Evolutionary conservation across 2,113 vertebrate species (phyloP).

Genomic region (Myotis lucifugus): DNA sequence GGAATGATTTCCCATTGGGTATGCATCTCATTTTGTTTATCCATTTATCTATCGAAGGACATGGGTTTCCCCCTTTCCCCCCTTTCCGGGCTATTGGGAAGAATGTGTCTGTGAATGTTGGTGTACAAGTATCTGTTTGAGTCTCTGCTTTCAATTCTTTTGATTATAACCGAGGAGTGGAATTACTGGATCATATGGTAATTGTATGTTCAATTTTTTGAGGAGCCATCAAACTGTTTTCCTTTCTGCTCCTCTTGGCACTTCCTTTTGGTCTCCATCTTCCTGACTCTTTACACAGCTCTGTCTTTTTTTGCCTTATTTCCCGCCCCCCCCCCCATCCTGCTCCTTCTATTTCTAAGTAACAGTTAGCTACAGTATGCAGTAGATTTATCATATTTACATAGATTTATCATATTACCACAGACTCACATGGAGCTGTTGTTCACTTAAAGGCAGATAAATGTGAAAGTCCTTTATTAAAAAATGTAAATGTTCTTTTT

Average conservation of each 20-base stretch:
- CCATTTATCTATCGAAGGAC: too few species aligned
- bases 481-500: background rate
- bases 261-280: background rate
- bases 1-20: background rate
- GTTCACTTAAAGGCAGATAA: background rate
- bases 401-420: too few species aligned
- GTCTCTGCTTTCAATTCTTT: background rate
- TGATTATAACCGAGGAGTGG: too few species aligned
- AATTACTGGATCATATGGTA: background rate
- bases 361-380: too few species aligned
- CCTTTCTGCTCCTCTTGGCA: background rate
- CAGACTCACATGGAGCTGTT: background rate
- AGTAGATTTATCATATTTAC: background rate
- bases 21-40: background rate
- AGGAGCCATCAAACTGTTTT: background rate
- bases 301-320: background rate
- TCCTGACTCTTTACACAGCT: background rate
- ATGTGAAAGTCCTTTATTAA: background rate
- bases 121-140: background rate
- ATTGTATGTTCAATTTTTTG: background rate
- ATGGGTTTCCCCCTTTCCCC: background rate
- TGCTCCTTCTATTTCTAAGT: background rate
- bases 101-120: too few species aligned
- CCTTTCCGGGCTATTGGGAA: background rate
- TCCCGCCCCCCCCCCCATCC: too few species aligned